Evolutionary conservation across 2,888 invertebrate species (phyloP), one percentile per base, ranked within the genome.

Genomic region (Drosophila greeni): DNA sequence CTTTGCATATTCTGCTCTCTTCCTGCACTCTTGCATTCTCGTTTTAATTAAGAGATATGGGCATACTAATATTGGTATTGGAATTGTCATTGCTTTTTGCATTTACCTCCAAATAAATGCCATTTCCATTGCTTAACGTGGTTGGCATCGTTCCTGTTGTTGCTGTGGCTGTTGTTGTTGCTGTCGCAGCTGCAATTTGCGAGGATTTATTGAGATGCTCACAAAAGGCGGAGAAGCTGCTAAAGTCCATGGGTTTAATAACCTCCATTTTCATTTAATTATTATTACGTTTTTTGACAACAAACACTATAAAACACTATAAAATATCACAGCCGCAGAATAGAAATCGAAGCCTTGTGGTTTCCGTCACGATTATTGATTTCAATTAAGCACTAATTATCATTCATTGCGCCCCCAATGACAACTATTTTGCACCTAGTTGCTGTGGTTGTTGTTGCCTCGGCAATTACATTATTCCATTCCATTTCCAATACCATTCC

Each of bases 221-320:
- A 72, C 87, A 86, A 73, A 86, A 86, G 61, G 86, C 86, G 70
- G 87, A 80, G 76, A 85, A 86, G 75, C 86, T 86, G 78, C 86
- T 86, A 73, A 86, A 86, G 85, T 86, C 86, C 86, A 86, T 86
- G 65, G 87, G 87, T 80, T 87, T 86, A 82, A 86, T 87, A 79
- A 86, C 86, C 86, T 86, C 87, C 86, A 86, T 86, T 82, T 82
- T 83, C 43, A 61, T 24, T 24, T 12, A 39, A 7, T 14, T 42
- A 24, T 42, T 9, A 11, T 24, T 42, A 24, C 16, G 29, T 29
- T 18, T 12, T 14, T 18, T 18, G 18, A 45, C 45, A 45, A 31
- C 18, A 45, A 45, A 45, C 29, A 31, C 18, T 47, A 47, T 47
- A 47, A 47, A 47, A 47, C 45, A 47, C 45, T 47, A 47, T 47